Conservation (phyloP, 2,113 vertebrate genomes). For the Cisticola juncidis region DNA sequence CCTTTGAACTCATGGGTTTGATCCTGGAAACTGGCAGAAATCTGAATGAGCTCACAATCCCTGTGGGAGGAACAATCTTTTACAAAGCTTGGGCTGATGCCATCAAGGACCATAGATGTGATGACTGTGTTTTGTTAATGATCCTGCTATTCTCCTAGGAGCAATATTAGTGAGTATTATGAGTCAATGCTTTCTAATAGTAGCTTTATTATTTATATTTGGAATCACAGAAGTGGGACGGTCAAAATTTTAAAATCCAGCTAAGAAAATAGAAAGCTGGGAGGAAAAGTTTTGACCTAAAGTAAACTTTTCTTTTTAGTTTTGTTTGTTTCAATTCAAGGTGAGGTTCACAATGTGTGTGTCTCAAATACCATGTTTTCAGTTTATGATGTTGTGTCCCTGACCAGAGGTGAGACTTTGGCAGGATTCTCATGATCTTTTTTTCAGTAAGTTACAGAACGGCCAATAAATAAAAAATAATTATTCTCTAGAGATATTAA, state of each 20-base stretch:
- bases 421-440: neutral
- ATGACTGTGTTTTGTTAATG: constrained; percentile 21
- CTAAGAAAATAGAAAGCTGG: neutral
- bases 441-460: neutral
- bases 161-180: neutral
- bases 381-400: neutral
- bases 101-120: neutral
- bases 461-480: neutral
- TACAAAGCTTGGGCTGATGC: constrained; percentile 12
- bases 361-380: neutral
- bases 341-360: neutral
- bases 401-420: neutral
- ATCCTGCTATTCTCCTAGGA: neutral
- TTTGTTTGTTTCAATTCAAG: neutral
- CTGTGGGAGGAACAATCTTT: neutral
- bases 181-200: neutral
- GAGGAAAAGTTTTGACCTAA: neutral
- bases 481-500: neutral
- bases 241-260: neutral
- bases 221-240: neutral
- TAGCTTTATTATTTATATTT: neutral
- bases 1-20: neutral
- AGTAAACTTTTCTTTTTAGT: neutral
- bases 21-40: constrained; percentile 3
- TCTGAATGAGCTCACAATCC: neutral